Conservation (phyloP, 2,113 vertebrate species). For the Cheilinus undulatus region DNA sequence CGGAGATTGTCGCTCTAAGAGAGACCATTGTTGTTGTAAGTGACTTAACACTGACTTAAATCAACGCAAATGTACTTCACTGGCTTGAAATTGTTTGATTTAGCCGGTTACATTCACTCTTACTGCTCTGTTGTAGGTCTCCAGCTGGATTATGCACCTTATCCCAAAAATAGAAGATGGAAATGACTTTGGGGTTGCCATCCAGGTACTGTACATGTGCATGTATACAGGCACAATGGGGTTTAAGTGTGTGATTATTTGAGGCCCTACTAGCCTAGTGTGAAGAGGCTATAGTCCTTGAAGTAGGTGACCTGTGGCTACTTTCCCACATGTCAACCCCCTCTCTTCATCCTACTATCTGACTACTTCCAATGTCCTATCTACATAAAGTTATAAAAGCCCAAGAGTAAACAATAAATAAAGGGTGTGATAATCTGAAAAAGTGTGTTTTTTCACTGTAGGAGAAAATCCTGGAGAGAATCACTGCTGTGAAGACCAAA, state of each 20-base stretch:
- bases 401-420: no score
- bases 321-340: no score
- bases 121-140: conserved; percentile 73
- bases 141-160: conserved; percentile 90
- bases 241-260: rapidly evolving
- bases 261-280: no score
- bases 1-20: conserved; percentile 87
- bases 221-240: background rate
- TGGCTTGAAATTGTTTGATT: background rate
- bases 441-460: conserved; percentile 51
- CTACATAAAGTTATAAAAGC: no score
- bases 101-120: background rate
- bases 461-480: conserved; percentile 92
- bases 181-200: conserved; percentile 92
- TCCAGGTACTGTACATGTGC: conserved; percentile 82
- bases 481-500: conserved; percentile 89
- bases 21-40: conserved; percentile 88
- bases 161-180: conserved; percentile 94
- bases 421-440: background rate
- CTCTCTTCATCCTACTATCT: no score
- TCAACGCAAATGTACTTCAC: background rate
- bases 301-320: no score
- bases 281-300: no score
- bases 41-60: background rate
- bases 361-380: no score